Percentiles rank a stretch among this genome's conserved stretches.
phyloP scores from a whole-genome alignment of 1,140 invertebrate genomes.

The Araneus ventricosus region DNA sequence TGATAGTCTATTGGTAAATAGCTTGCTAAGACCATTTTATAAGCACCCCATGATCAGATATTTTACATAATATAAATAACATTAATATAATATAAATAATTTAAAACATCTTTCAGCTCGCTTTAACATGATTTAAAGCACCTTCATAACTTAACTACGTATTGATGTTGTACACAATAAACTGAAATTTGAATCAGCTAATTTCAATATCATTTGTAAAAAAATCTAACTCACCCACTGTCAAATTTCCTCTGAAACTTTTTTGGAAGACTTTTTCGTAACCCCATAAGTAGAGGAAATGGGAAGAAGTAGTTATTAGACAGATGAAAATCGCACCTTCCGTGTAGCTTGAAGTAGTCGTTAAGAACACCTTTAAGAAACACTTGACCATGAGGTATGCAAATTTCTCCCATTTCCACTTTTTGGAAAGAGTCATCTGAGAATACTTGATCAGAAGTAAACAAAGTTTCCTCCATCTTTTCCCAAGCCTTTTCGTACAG shows the following conservation, averaged over 20 bases:
- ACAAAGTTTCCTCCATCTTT: neutral
- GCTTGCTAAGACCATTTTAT: too few relatives aligned
- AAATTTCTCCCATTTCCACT: neutral
- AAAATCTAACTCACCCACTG: neutral
- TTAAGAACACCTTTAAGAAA: neutral
- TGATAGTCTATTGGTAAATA: too few relatives aligned
- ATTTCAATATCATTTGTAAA: too few relatives aligned
- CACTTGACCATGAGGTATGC: conserved; percentile 7
- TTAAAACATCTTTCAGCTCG: too few relatives aligned
- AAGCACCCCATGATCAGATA: too few relatives aligned
- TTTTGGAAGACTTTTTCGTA: neutral
- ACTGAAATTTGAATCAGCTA: too few relatives aligned
- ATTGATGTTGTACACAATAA: too few relatives aligned
- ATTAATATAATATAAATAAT: too few relatives aligned
- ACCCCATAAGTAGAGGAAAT: conserved; percentile 27
- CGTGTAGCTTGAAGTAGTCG: neutral
- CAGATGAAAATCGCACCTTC: conserved; percentile 25
- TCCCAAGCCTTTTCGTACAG: conserved; percentile 29
- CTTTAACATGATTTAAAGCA: too few relatives aligned
- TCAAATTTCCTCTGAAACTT: conserved; percentile 8
- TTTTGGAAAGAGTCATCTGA: neutral
- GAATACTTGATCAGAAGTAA: neutral
- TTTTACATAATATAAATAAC: too few relatives aligned
- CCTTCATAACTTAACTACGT: too few relatives aligned
- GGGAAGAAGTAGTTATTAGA: conserved; percentile 40